phyloP scores from a whole-genome alignment of 2,888 invertebrate genomes.

The Hermaeophaga mercurialis region DNA sequence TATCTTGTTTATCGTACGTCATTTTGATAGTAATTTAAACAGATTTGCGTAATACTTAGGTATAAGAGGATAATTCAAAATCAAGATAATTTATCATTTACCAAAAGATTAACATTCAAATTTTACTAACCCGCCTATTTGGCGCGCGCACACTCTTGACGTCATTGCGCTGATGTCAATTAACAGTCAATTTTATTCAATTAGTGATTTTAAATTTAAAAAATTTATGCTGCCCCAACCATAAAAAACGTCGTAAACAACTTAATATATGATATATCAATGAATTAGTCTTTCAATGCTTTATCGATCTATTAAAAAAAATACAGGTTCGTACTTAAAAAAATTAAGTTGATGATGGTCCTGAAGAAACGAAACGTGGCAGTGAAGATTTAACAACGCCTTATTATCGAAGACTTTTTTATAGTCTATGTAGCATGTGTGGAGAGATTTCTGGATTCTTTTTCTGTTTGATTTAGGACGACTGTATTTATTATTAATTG shows the following conservation, averaged over 20 bases:
- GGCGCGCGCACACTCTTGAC: conserved; percentile 37
- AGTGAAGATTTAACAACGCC: no score
- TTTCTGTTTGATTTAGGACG: no score
- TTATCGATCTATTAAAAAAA: background rate
- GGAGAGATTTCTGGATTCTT: no score
- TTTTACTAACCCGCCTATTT: conserved; percentile 14
- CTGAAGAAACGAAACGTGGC: no score
- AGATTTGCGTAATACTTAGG: background rate
- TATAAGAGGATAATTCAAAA: background rate
- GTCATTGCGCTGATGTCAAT: conserved; percentile 11
- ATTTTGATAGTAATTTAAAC: background rate
- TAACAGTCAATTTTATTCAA: no score
- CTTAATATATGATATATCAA: background rate
- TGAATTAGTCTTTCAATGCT: background rate
- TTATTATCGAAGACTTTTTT: no score
- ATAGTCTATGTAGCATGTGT: no score
- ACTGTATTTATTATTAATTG: no score
- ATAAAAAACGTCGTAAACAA: background rate
- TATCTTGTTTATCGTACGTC: background rate
- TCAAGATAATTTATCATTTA: background rate
- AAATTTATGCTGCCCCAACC: conserved; percentile 10
- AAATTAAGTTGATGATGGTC: no score
- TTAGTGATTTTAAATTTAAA: no score
- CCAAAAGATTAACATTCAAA: conserved; percentile 26
- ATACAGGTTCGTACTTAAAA: no score